A percentile compares a stretch with the other conserved stretches of the same genome.
phyloP scores from a whole-genome alignment of 1,140 invertebrate species.

The Apis laboriosa region DNA sequence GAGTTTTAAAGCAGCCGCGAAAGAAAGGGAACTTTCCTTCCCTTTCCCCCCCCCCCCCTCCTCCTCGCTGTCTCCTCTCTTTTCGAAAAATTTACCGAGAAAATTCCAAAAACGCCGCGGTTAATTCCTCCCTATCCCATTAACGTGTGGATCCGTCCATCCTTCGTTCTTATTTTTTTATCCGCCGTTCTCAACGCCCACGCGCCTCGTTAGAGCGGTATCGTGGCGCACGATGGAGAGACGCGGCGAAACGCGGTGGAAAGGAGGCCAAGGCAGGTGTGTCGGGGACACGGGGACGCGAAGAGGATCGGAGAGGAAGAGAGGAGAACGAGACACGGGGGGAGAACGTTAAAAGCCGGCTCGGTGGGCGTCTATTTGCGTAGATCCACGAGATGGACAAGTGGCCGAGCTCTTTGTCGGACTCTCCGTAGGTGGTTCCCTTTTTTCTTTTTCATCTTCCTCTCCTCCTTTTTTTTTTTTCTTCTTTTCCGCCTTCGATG shows the following conservation, averaged over 20 bases:
- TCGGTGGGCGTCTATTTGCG: slow-evolving; percentile 66
- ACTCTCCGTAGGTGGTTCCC: slow-evolving; percentile 44
- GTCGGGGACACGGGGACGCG: slow-evolving; percentile 1
- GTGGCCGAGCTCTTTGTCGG: slow-evolving; percentile 57
- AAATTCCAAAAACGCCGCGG: no score
- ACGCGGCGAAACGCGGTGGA: neutral
- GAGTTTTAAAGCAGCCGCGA: slow-evolving; percentile 3
- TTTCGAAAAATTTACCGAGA: neutral
- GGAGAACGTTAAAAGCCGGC: slow-evolving; percentile 61
- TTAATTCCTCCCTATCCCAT: no score
- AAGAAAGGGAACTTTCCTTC: neutral
- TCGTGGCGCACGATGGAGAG: neutral
- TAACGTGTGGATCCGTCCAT: no score
- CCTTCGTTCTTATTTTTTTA: no score
- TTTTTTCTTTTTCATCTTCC: neutral
- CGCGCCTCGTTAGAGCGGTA: neutral
- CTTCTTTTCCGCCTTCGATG: neutral
- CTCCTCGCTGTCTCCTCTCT: no score
- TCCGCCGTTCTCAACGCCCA: no score
- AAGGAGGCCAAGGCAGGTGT: slow-evolving; percentile 38
- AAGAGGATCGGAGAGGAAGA: neutral
- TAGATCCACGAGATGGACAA: slow-evolving; percentile 69
- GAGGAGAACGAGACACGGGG: slow-evolving; percentile 32
- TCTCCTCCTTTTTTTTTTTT: neutral
- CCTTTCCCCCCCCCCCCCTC: no score